These are phyloP conservation scores for Thera obeliscata DNA, from an alignment of 2,888 invertebrate species.

Conservation along the genomic window DNA sequence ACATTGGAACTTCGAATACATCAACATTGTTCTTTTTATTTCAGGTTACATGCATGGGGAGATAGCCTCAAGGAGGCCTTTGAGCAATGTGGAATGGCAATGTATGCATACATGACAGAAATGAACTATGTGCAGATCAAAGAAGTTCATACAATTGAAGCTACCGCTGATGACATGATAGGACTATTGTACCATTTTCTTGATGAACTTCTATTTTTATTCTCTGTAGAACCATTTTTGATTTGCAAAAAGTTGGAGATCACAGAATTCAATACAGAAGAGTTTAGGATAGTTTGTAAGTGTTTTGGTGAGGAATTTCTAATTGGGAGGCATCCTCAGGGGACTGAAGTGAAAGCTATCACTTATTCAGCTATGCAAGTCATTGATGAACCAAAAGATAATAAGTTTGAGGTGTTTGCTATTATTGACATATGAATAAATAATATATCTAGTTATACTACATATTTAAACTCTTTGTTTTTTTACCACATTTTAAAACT, in stretches of 20 bases:
- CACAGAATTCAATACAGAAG: constrained; percentile 92
- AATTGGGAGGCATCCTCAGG: constrained; percentile 97
- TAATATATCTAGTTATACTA: neutral
- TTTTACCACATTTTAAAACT: neutral
- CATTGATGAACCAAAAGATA: constrained; percentile 88
- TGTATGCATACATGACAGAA: constrained; percentile 99
- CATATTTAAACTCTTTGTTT: neutral
- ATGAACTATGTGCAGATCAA: constrained; percentile 92
- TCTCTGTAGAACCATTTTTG: constrained; percentile 95
- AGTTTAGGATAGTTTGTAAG: constrained; percentile 91
- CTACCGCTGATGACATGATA: constrained; percentile 94
- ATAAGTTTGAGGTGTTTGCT: constrained; percentile 95
- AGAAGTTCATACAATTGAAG: constrained; percentile 92
- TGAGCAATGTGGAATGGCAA: constrained; percentile 97
- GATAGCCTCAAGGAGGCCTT: constrained; percentile 93
- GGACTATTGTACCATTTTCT: constrained; percentile 96
- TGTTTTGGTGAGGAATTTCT: constrained; percentile 97
- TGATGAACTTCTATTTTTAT: constrained; percentile 96
- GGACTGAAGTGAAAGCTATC: constrained; percentile 99
- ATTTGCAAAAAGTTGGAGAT: constrained; percentile 95
- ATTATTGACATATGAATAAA: constrained; percentile 95
- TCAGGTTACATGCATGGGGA: constrained; percentile 97
- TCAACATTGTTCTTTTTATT: constrained; percentile 42
- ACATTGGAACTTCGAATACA: neutral
- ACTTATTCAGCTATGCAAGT: constrained; percentile 99